Conservation (phyloP, 2,113 vertebrate genomes). For the Microcebus murinus region DNA sequence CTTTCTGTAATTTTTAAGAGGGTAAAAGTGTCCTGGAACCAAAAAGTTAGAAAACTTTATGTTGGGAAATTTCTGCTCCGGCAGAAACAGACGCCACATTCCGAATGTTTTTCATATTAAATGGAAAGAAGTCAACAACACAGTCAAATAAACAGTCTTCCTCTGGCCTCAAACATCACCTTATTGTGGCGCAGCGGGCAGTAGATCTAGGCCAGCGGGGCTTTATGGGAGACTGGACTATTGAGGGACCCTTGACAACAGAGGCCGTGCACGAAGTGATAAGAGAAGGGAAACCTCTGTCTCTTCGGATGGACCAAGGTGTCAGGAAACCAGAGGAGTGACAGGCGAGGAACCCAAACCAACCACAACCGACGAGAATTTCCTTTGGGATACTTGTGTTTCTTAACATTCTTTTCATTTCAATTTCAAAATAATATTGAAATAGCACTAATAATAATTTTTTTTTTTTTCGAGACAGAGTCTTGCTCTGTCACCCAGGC, state of each 20-base stretch:
- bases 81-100: not conserved
- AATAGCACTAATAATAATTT: no score
- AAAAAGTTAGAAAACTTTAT: not conserved
- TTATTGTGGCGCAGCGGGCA: fast-evolving
- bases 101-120: not conserved
- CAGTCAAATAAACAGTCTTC: not conserved
- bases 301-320: no score
- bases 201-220: not conserved
- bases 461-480: no score
- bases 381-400: not conserved
- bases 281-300: not conserved
- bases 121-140: not conserved
- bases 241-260: not conserved
- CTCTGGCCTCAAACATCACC: not conserved
- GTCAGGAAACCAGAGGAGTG: not conserved
- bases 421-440: not conserved
- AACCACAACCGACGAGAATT: no score
- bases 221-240: not conserved
- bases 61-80: not conserved
- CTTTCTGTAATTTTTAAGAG: not conserved
- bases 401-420: not conserved
- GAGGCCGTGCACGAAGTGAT: no score
- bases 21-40: not conserved
- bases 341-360: not conserved
- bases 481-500: no score